Base-by-base conservation (phyloP, 2,113 vertebrate genomes). In the Malurus cyaneus region DNA sequence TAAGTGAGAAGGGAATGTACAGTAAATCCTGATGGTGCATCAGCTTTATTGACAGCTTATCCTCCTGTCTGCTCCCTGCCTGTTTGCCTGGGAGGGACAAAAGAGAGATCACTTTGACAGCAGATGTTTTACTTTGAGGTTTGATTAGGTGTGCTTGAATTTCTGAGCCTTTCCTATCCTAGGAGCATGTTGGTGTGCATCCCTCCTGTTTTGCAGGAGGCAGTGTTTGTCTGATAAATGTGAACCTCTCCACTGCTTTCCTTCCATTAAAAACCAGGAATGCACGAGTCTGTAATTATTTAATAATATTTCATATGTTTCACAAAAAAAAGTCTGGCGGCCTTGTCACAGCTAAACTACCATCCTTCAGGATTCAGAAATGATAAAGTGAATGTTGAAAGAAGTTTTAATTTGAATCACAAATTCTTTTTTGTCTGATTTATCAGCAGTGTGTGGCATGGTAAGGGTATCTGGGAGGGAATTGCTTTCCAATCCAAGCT, bases 391-490 rank as follows among this genome's bases (percentile, higher is more conserved):
- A n/a, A 42, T 78, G 77, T 78, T 74, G 47, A 86, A 64, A 88
- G 23, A 70, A 74, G 44, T 86, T 94, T 82, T 82, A 92, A 89
- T 94, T 89, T 91, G 69, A 92, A 95, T 85, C 61, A 86, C 61
- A 86, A 70, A 67, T 89, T 84, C 53, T 61, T 92, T 90, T 41
- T 25, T 67, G 34, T 34, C 53, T 67, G 61, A 79, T 92, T 89
- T 96, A 79, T 91, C 87, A 93, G 64, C 61, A 85, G 36, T 69
- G 31, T 87, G 36, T 78, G 60, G 59, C 61, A 65, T 1, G 4
- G 21, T 52, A 69, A 53, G 6, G 62, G 29, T 36, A 41, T 88
- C 71, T 65, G 79, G 67, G 62, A 89, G 29, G 44, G 80, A 89
- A 85, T 77, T 39, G 57, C 16, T 77, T 83, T 79, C n/a, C 65